Conservation (phyloP, 2,888 invertebrate species). For the Caenorhabditis panamensis region DNA sequence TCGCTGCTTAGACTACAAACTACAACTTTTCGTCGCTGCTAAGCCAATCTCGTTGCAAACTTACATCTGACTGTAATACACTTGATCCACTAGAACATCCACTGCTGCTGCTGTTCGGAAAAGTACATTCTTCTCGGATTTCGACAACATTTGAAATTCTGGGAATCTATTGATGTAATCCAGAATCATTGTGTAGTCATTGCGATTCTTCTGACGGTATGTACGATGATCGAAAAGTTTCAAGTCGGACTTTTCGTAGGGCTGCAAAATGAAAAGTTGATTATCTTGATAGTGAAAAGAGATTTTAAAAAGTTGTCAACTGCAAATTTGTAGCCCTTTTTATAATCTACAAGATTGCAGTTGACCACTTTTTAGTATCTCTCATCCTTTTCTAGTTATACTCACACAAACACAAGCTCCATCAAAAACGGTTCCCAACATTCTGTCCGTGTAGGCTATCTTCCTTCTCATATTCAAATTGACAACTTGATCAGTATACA, state of each 20-base stretch:
- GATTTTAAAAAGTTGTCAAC: no score
- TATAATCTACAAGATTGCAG: no score
- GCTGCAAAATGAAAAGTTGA: no score
- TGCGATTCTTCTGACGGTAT: slow-evolving; percentile 48
- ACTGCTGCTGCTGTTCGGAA: slow-evolving; percentile 58
- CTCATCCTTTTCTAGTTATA: no score
- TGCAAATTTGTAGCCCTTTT: no score
- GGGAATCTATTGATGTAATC: slow-evolving; percentile 57
- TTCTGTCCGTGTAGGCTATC: slow-evolving; percentile 52
- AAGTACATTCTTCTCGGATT: slow-evolving; percentile 52
- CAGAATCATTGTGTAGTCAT: slow-evolving; percentile 58
- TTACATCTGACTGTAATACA: slow-evolving; percentile 52
- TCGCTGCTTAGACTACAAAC: no score
- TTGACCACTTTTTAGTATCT: no score
- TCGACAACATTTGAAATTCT: slow-evolving; percentile 30
- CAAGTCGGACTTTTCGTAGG: slow-evolving; percentile 45
- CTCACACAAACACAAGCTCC: slow-evolving; percentile 57
- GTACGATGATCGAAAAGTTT: slow-evolving; percentile 40
- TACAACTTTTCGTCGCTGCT: no score
- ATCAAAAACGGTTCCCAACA: slow-evolving; percentile 43
- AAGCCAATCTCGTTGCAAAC: neutral
- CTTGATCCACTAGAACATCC: slow-evolving; percentile 48
- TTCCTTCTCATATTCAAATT: slow-evolving; percentile 45
- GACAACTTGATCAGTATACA: slow-evolving; percentile 48
- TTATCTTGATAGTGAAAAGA: no score